Evolutionary conservation across 2,888 invertebrate genomes (phyloP), one percentile per base, ranked within the genome.

Genomic region (Macropis europaea): DNA sequence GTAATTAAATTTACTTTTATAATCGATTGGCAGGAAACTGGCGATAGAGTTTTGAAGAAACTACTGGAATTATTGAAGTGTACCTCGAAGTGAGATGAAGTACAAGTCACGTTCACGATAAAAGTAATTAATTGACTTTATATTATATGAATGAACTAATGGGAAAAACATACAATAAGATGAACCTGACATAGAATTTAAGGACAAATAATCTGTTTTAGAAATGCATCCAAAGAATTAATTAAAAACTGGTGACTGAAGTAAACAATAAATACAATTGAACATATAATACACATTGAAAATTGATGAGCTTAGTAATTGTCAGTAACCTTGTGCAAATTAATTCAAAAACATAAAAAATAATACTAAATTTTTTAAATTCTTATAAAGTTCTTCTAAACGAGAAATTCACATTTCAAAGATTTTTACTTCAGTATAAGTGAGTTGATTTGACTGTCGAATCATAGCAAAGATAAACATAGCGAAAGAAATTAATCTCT

Each of bases 11-110:
- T 45, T 34, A 32, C 1, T n/a, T 57, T 45, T 57, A 17, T 34
- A 24, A 45, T 57, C 15, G 56, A 17, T 7, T 32, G 4, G 15
- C 15, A n/a, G 45, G 11, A 9, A 57, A 34, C 19, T 17, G 32
- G 24, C 22, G 42, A 32, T 56, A 7, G 24, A 13, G 15, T 11
- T 34, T 9, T n/a, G 24, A 34, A 28, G 6, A 34, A 24, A 45
- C 43, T 38, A 26, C 4, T 34, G 26, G 5, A 15, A 5, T 42
- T 42, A 54, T 52, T 60, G 60, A 43, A 60, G 28, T 13, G 43
- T 60, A 32, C 32, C 42, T 52, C 52, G 60, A 43, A 60, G 28
- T 13, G 43, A 52, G 53, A 62, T 53, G 53, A 53, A 62, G 53
- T 62, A 48, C 62, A 38, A 53, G 52, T 34, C 34, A 60, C 38